A percentile compares a stretch with the other conserved stretches of the same genome.
These are phyloP conservation scores for Zonitis immaculata DNA, from an alignment of 2,888 invertebrate species.

Conservation along the genomic window DNA sequence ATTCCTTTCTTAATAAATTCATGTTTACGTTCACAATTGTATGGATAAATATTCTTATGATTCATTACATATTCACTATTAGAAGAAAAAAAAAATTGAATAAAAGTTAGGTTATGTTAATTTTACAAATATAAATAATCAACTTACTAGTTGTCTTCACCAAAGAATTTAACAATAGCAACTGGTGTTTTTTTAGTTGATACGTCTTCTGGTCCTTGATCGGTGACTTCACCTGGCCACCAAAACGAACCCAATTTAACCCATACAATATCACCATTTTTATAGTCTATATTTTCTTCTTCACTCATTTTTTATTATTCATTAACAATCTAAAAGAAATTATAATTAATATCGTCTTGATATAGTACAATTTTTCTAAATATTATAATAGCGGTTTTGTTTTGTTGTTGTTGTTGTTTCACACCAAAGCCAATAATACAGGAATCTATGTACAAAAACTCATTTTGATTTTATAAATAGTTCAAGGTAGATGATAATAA, in stretches of 20 bases:
- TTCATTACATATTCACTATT: slow-evolving; percentile 78
- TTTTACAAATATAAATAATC: not conserved
- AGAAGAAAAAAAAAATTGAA: slow-evolving; percentile 50
- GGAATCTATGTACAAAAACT: slow-evolving; percentile 9
- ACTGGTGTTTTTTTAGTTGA: slow-evolving; percentile 68
- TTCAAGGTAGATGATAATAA: not conserved
- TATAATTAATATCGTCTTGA: no score
- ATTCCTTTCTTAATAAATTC: slow-evolving; percentile 80
- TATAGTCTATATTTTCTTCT: slow-evolving; percentile 62
- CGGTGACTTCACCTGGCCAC: slow-evolving; percentile 80
- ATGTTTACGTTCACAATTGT: slow-evolving; percentile 71
- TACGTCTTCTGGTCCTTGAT: slow-evolving; percentile 64
- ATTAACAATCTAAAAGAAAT: slow-evolving; percentile 7
- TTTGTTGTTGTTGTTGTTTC: not conserved
- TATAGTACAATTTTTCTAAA: no score
- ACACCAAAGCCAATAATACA: slow-evolving; percentile 4
- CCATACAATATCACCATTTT: slow-evolving; percentile 79
- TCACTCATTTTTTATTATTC: slow-evolving; percentile 58
- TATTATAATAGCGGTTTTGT: not conserved
- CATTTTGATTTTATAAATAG: slow-evolving; percentile 19
- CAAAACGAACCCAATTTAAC: slow-evolving; percentile 75
- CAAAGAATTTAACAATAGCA: slow-evolving; percentile 79
- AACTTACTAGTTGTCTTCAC: slow-evolving; percentile 76
- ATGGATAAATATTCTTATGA: slow-evolving; percentile 66
- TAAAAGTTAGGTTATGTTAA: slow-evolving; percentile 12